Conservation (phyloP, 2,113 vertebrate genomes). For the Cheilinus undulatus region DNA sequence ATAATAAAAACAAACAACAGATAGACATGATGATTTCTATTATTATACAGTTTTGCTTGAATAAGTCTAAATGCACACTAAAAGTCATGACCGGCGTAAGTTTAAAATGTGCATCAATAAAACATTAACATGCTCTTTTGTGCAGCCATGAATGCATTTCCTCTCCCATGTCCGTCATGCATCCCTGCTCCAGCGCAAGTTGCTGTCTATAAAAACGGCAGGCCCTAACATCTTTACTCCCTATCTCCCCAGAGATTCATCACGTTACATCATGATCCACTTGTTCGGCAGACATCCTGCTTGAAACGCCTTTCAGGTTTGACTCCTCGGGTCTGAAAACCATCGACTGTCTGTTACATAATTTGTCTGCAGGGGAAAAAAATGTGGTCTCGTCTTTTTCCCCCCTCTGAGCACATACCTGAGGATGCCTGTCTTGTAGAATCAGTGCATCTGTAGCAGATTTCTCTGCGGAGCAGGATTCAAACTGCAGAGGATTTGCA, state of each 20-base stretch:
- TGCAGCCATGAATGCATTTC: background rate
- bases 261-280: conserved; percentile 65
- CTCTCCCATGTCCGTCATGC: background rate
- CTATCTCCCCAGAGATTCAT: conserved; percentile 63
- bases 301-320: conserved; percentile 60
- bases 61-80: background rate
- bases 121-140: background rate
- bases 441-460: conserved; percentile 56
- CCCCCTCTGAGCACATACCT: conserved; percentile 34
- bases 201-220: conserved; percentile 44
- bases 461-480: conserved; percentile 34
- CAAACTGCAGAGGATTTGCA: conserved; percentile 36
- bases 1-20: too few relatives aligned
- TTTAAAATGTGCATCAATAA: background rate
- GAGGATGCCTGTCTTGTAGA: conserved; percentile 60
- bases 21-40: too few relatives aligned
- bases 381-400: conserved; percentile 18
- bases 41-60: too few relatives aligned
- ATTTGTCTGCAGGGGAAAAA: conserved; percentile 66
- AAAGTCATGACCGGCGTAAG: background rate
- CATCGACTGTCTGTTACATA: conserved; percentile 56
- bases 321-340: conserved; percentile 53
- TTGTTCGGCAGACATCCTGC: conserved; percentile 63
- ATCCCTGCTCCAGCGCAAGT: conserved; percentile 12
- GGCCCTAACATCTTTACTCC: conserved; percentile 28